Conservation (phyloP, 2,797 vertebrate genomes). For the Ctenopoma multispine region DNA sequence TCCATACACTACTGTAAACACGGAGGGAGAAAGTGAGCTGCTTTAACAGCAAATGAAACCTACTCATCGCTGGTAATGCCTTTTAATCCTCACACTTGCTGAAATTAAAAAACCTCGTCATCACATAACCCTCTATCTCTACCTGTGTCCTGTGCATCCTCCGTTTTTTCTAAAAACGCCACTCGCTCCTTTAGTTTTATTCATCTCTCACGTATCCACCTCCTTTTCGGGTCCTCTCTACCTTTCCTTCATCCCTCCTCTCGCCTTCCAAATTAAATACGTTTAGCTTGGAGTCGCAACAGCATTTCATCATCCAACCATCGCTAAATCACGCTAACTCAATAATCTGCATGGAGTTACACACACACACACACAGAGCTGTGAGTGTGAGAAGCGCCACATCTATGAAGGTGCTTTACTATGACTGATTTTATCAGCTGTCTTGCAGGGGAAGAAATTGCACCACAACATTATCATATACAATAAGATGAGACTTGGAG, state of each 20-base stretch:
- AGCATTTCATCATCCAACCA: constrained; percentile 76
- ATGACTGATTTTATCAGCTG: constrained; percentile 77
- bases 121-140: constrained; percentile 42
- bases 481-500: constrained; percentile 76
- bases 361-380: constrained; percentile 35
- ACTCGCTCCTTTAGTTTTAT: constrained; percentile 30
- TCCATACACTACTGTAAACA: constrained; percentile 39
- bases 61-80: constrained; percentile 59
- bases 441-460: constrained; percentile 72
- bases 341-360: constrained; percentile 73
- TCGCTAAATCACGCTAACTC: constrained; percentile 79
- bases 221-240: constrained; percentile 1
- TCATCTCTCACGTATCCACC: constrained; percentile 35
- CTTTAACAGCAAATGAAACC: constrained; percentile 70
- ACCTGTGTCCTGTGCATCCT: constrained; percentile 32
- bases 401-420: constrained; percentile 70
- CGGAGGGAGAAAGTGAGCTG: constrained; percentile 32
- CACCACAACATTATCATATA: constrained; percentile 79
- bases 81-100: constrained; percentile 54
- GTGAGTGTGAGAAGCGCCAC: constrained; percentile 38
- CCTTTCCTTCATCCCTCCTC: constrained; percentile 22
- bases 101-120: constrained; percentile 61
- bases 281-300: constrained; percentile 62
- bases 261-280: constrained; percentile 72
- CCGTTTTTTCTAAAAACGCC: constrained; percentile 12